phyloP scores from a whole-genome alignment of 2,113 vertebrate genomes.

The Passerina amoena region DNA sequence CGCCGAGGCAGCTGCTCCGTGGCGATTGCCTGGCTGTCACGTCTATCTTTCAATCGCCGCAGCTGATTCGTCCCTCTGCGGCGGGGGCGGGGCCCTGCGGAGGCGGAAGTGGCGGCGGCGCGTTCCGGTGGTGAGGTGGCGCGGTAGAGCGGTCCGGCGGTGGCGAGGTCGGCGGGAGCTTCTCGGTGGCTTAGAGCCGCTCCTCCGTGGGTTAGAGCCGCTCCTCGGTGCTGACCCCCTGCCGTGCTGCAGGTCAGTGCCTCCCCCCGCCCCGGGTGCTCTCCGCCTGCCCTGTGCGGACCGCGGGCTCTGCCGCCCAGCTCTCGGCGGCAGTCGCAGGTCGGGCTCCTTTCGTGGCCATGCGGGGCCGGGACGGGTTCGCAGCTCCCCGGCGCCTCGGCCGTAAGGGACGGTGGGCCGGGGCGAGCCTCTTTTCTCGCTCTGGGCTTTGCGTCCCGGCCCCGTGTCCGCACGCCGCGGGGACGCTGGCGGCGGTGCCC shows the following conservation, averaged over 20 bases:
- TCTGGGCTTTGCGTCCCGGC: background rate
- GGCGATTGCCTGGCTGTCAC: rapidly evolving
- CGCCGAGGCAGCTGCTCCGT: background rate
- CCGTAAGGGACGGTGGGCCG: too few relatives aligned
- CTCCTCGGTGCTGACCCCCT: background rate
- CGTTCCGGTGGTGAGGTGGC: constrained; percentile 67
- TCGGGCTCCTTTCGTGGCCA: too few relatives aligned
- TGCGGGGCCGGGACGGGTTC: too few relatives aligned
- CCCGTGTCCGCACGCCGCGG: too few relatives aligned
- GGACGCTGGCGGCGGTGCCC: background rate
- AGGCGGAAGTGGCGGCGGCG: background rate
- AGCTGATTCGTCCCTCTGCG: rapidly evolving
- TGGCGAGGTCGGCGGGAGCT: background rate
- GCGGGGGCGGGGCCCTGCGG: rapidly evolving
- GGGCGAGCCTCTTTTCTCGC: rapidly evolving
- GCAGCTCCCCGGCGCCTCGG: background rate
- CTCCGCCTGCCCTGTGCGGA: rapidly evolving
- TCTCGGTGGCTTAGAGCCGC: background rate
- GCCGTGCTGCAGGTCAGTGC: background rate
- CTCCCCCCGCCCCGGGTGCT: rapidly evolving
- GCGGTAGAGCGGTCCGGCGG: background rate
- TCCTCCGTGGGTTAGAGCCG: background rate
- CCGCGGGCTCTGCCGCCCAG: background rate
- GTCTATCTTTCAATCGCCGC: rapidly evolving
- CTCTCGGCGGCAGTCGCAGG: background rate